Evolutionary conservation across 2,113 vertebrate species (phyloP), one percentile per base, ranked within the genome.

Genomic region (Zingel zingel): DNA sequence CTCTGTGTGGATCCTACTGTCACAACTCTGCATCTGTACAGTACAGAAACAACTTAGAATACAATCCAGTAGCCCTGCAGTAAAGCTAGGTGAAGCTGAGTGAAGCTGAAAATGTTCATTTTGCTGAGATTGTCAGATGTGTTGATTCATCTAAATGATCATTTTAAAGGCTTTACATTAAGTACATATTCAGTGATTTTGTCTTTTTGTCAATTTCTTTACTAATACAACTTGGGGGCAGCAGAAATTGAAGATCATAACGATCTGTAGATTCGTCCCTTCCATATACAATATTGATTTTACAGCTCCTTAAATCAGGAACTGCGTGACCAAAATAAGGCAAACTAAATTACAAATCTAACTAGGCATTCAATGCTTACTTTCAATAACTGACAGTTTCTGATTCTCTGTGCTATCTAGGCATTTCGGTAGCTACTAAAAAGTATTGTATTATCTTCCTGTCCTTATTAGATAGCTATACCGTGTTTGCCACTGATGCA

Each of bases 401-500:
- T 1, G 23, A 27, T 45, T 15, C 25, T 66, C 19, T 27, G 39
- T 30, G 23, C 15, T 72, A 48, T 30, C 2, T 9, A 59, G n/a
- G 25, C n/a, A 30, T 69, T 69, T 56, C 30, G 33, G 45, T 43
- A 58, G 8, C 4, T 23, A 75, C 15, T 18, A 45, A 6, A 25
- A 68, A 16, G 48, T 43, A 8, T 65, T 0, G 13, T 65, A 23
- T 65, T 64, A 45, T n/a, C 47, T 57, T 75, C 57, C 51, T 73
- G 19, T 72, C 47, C 51, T 64, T 53, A 25, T 59, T n/a, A 23
- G 56, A 73, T 80, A 70, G 84, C 69, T 63, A 36, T 6, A 72
- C 62, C 13, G 43, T 79, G 27, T 86, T 72, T 67, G 57, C 33
- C 15, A 68, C 73, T 65, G 71, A 72, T 75, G 79, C 48, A 13